A percentile compares a stretch with the other conserved stretches of the same genome.
Conservation (phyloP, 2,888 invertebrate genomes). For the Epinotia ramella region DNA sequence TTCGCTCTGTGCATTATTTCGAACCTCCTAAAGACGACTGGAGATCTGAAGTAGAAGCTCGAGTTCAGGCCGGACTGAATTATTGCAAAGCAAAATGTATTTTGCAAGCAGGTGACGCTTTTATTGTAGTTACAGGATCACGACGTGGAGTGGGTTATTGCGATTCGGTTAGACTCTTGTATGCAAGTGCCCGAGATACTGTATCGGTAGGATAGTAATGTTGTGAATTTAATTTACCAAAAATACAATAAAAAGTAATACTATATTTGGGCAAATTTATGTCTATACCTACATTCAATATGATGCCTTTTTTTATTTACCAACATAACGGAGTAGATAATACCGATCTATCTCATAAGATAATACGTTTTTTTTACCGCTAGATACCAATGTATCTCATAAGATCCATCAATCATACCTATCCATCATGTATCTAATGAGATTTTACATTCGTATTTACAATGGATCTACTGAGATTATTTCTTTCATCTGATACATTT, state of each 20-base stretch:
- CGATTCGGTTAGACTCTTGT: conserved; percentile 73
- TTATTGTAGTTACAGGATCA: conserved; percentile 72
- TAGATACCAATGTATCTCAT: too few species aligned
- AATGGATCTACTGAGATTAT: too few species aligned
- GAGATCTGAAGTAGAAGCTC: conserved; percentile 70
- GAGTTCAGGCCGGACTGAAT: conserved; percentile 72
- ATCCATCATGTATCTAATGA: too few species aligned
- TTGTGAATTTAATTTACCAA: neutral
- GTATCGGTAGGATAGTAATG: conserved; percentile 50
- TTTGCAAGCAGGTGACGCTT: conserved; percentile 74
- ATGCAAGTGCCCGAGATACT: conserved; percentile 73
- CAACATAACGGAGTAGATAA: too few species aligned
- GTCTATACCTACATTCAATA: neutral
- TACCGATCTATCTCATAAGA: too few species aligned
- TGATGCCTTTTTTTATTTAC: neutral
- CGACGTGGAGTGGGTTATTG: conserved; percentile 76
- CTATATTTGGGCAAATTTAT: neutral
- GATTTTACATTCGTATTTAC: too few species aligned
- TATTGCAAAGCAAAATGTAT: conserved; percentile 79
- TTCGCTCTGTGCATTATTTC: conserved; percentile 83
- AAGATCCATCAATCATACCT: too few species aligned
- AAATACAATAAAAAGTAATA: neutral
- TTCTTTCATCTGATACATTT: too few species aligned
- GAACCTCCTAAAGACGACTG: conserved; percentile 67
- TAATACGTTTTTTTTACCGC: too few species aligned